Percentiles rank a stretch among this genome's conserved stretches.
These are phyloP conservation scores for Rhinatrema bivittatum DNA, from an alignment of 2,797 vertebrate genomes.

Conservation along the genomic window DNA sequence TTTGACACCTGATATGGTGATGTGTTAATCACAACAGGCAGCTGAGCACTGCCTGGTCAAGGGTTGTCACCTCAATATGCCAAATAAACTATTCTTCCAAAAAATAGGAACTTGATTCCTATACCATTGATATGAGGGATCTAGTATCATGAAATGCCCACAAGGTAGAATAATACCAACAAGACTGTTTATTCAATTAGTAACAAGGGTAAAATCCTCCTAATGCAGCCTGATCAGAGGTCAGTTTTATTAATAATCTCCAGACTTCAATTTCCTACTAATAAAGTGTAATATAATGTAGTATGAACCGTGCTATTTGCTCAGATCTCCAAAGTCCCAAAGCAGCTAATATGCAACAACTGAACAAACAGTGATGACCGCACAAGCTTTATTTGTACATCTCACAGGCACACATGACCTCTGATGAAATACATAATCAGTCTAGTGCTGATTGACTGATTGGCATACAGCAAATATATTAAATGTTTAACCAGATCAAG, in stretches of 20 bases:
- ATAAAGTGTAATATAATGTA: constrained; percentile 60
- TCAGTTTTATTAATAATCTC: constrained; percentile 61
- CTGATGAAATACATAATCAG: constrained; percentile 44
- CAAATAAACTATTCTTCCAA: constrained; percentile 14
- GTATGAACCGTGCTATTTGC: constrained; percentile 55
- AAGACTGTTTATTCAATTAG: constrained; percentile 54
- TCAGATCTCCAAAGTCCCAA: constrained; percentile 47
- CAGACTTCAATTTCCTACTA: constrained; percentile 64
- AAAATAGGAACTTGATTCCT: constrained; percentile 28
- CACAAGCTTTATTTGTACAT: constrained; percentile 45
- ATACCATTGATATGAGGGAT: constrained; percentile 22
- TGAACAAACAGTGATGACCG: constrained; percentile 73
- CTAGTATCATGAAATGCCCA: constrained; percentile 45
- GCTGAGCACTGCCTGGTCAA: constrained; percentile 5
- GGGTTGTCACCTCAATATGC: constrained; percentile 17
- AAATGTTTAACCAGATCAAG: too few relatives aligned
- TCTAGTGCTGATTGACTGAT: neutral
- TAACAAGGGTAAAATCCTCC: constrained; percentile 40
- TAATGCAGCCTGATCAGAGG: constrained; percentile 41
- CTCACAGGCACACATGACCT: constrained; percentile 34
- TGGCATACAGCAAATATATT: neutral
- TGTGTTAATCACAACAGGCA: constrained; percentile 14
- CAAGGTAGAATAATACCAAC: constrained; percentile 39
- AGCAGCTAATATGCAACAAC: constrained; percentile 74
- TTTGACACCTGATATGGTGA: constrained; percentile 28